A percentile compares a stretch with the other conserved stretches of the same genome.
Conservation (phyloP, 1,140 invertebrate genomes). For the Drosophila paulistorum region DNA sequence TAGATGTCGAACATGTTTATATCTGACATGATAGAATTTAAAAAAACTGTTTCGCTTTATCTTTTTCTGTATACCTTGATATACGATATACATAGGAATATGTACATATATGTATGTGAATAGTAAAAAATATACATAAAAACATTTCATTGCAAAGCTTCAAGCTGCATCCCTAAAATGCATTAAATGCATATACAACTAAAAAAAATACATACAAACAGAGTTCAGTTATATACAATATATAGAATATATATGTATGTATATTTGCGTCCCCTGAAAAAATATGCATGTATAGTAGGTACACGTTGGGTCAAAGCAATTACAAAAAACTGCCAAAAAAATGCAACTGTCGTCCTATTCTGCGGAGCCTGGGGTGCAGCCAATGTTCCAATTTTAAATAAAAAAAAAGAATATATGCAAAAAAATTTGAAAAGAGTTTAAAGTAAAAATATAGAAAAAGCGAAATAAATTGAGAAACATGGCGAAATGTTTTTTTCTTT, state of each 20-base stretch:
- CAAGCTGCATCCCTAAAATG: conserved; percentile 58
- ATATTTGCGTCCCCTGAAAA: conserved; percentile 35
- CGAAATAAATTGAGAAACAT: conserved; percentile 21
- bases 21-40: not conserved
- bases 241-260: conserved; percentile 21
- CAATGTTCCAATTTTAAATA: conserved; percentile 31
- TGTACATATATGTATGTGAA: too few species aligned
- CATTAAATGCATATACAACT: conserved; percentile 58
- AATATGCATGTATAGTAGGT: conserved; percentile 21
- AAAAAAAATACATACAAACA: conserved; percentile 33
- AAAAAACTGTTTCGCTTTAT: not conserved
- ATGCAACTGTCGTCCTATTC: conserved; percentile 34
- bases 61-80: not conserved
- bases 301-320: conserved; percentile 69
- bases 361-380: conserved; percentile 7
- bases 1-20: not conserved
- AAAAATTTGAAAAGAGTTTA: conserved; percentile 23
- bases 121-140: not conserved
- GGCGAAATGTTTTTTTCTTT: not conserved
- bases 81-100: too few species aligned
- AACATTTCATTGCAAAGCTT: conserved; percentile 25
- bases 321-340: conserved; percentile 56
- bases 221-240: not conserved
- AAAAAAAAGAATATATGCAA: conserved; percentile 27
- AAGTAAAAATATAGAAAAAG: conserved; percentile 48